phyloP scores from a whole-genome alignment of 2,888 invertebrate genomes.

The Chironomus tentans region DNA sequence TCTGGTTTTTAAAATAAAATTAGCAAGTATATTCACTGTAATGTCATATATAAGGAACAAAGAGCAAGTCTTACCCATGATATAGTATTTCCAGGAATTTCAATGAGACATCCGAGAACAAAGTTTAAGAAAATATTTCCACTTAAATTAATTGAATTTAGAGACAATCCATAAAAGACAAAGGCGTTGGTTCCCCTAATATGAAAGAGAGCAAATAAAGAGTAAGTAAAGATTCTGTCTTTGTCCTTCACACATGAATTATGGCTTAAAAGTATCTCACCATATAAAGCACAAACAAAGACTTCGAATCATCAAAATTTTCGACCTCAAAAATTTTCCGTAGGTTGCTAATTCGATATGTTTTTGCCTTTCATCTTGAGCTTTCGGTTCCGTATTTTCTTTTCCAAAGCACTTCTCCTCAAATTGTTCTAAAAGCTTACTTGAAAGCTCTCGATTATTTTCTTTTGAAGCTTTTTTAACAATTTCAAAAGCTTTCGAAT shows the following conservation, averaged over 20 bases:
- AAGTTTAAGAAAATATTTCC: constrained; percentile 62
- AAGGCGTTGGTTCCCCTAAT: constrained; percentile 53
- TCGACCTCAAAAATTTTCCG: not conserved
- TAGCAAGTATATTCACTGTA: constrained; percentile 37
- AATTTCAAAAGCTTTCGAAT: constrained; percentile 47
- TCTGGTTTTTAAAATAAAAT: not conserved
- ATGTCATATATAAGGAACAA: too few relatives aligned
- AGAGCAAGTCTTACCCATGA: constrained; percentile 30
- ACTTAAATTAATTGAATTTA: constrained; percentile 55
- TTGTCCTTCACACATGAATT: too few relatives aligned
- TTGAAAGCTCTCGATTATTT: constrained; percentile 46
- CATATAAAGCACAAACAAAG: constrained; percentile 9
- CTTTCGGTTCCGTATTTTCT: not conserved
- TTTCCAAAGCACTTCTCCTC: not conserved
- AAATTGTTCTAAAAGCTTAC: constrained; percentile 36
- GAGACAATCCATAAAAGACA: constrained; percentile 58
- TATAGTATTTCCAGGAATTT: constrained; percentile 51
- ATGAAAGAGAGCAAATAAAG: too few relatives aligned
- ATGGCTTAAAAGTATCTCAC: not conserved
- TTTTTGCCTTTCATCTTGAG: too few relatives aligned
- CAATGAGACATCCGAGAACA: constrained; percentile 51
- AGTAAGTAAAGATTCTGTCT: too few relatives aligned
- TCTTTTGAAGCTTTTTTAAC: constrained; percentile 49
- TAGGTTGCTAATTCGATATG: not conserved
- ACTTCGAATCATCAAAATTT: not conserved